phyloP scores from a whole-genome alignment of 2,797 vertebrate species.

The Eupleurogrammus muticus region DNA sequence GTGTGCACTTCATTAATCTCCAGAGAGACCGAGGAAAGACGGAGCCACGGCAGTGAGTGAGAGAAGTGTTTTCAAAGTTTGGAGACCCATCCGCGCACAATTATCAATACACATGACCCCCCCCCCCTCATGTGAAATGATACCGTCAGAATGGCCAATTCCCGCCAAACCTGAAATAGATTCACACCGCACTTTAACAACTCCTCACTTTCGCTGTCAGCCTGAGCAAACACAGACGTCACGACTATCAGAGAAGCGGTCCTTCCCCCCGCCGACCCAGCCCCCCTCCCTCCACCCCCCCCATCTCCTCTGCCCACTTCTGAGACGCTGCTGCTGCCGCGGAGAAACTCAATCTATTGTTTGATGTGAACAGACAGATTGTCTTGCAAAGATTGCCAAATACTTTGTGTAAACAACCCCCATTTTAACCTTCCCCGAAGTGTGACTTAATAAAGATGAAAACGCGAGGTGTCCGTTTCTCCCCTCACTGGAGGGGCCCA shows the following conservation, averaged over 20 bases:
- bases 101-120: slow-evolving; percentile 40
- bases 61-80: slow-evolving; percentile 45
- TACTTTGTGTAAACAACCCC: slow-evolving; percentile 76
- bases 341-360: slow-evolving; percentile 77
- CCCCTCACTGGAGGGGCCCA: slow-evolving; percentile 65
- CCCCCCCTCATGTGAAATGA: slow-evolving; percentile 55
- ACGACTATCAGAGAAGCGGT: slow-evolving; percentile 65
- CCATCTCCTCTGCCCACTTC: slow-evolving; percentile 32
- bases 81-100: slow-evolving; percentile 14
- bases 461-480: slow-evolving; percentile 73
- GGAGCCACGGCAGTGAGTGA: slow-evolving; percentile 20
- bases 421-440: slow-evolving; percentile 77
- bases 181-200: slow-evolving; percentile 66
- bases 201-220: slow-evolving; percentile 79
- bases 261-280: slow-evolving; percentile 18
- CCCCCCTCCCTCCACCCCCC: background rate
- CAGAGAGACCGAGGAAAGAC: slow-evolving; percentile 24
- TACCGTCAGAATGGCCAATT: slow-evolving; percentile 60
- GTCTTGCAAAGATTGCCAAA: slow-evolving; percentile 74
- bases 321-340: slow-evolving; percentile 42
- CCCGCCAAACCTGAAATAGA: slow-evolving; percentile 66
- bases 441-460: slow-evolving; percentile 83
- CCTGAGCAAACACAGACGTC: slow-evolving; percentile 80
- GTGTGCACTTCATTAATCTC: slow-evolving; percentile 76
- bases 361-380: slow-evolving; percentile 77